Evolutionary conservation across 2,113 vertebrate species (phyloP), one percentile per base, ranked within the genome.

Genomic region (Engystomops pustulosus): DNA sequence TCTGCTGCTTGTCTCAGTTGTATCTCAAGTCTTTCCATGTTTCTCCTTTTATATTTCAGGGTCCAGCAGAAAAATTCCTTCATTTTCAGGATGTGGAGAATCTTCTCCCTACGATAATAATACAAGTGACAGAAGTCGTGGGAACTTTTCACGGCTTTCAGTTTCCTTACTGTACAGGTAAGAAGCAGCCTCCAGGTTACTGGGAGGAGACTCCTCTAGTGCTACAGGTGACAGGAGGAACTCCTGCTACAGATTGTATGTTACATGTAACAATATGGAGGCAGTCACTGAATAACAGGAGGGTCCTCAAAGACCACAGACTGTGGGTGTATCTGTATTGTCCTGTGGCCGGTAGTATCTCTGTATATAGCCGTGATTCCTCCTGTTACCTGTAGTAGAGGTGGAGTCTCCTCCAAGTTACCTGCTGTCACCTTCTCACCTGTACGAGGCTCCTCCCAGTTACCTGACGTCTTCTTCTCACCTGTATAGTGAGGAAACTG

Each of bases 111-210:
- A 49, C 17, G 44, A 2, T 2, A 17, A 47, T 25, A 68, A 80
- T 41, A 27, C 36, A 41, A 44, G 20, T 41, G 71, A 44, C 34
- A 38, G 76, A n/a, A 18, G 36, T n/a, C 55, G 49, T 17, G 60
- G 78, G 41, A 51, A 80, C 0, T 51, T 6, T 18, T 34, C 10
- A 47, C 41, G 49, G 44, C 41, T 80, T 41, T 80, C 53, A 68
- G 38, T 80, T 80, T 80, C 78, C 36, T 45, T 60, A 10, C 60
- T 68, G 14, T 45, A 45, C 44, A 77, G 51, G 60, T 27, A 14
- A 80, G 60, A 47, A 34, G 60, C 18, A 32, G 78, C 49, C 27
- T 41, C 27, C n/a, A 79, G 55, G 60, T 68, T 32, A 20, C 0
- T 68, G 78, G 32, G 6, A 49, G 30, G 60, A 62, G 41, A 27